Conservation (phyloP, 2,797 vertebrate genomes). For the Hemitrygon akajei region DNA sequence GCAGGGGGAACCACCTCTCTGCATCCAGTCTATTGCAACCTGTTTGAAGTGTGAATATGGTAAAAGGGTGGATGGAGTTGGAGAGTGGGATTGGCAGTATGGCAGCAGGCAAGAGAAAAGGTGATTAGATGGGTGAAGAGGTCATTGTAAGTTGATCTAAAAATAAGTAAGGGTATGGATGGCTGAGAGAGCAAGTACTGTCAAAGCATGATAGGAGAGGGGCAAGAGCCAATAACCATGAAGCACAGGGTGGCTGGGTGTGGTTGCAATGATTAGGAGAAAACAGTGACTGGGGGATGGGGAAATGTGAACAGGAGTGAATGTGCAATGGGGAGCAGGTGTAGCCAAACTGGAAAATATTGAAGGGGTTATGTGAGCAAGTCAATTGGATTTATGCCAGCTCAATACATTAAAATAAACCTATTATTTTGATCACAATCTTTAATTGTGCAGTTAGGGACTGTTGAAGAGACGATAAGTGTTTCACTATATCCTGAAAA, state of each 20-base stretch:
- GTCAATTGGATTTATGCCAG: background rate
- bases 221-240: too few relatives aligned
- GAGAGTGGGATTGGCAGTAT: too few relatives aligned
- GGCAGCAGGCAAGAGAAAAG: background rate
- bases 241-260: background rate
- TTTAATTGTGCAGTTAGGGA: background rate
- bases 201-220: background rate
- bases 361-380: background rate
- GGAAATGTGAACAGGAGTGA: background rate
- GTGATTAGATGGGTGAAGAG: background rate
- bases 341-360: background rate
- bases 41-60: too few relatives aligned
- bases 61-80: too few relatives aligned
- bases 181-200: too few relatives aligned
- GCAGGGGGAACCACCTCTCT: too few relatives aligned
- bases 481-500: background rate
- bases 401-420: background rate
- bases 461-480: background rate
- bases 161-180: too few relatives aligned
- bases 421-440: background rate
- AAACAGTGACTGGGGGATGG: background rate
- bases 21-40: too few relatives aligned
- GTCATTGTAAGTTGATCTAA: too few relatives aligned
- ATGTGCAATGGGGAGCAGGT: background rate
- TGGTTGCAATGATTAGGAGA: too few relatives aligned